Conservation (phyloP, 1,140 invertebrate genomes). For the Drosophila bipectinata region DNA sequence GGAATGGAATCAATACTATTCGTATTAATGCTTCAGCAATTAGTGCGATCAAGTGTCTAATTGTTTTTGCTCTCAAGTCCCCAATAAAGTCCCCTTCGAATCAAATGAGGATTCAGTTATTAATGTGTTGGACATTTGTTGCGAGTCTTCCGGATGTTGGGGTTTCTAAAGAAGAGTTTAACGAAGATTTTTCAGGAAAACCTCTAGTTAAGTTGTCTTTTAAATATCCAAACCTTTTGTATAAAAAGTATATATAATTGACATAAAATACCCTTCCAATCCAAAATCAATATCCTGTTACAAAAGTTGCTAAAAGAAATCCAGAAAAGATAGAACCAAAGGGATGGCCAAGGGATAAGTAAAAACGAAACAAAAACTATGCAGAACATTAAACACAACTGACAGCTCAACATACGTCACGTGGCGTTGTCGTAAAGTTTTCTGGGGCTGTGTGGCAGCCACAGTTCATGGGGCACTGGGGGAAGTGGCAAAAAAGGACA, state of each 20-base stretch:
- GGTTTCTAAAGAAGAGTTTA: too few species aligned
- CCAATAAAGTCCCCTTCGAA: conserved; percentile 41
- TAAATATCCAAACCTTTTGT: background rate
- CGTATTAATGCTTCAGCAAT: conserved; percentile 68
- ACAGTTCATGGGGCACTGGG: conserved; percentile 17
- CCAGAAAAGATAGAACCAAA: conserved; percentile 8
- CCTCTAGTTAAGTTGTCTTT: background rate
- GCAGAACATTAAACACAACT: conserved; percentile 80
- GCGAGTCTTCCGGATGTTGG: background rate
- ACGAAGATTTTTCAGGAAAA: background rate
- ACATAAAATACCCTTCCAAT: background rate
- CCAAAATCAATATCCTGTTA: background rate
- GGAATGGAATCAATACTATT: conserved; percentile 47
- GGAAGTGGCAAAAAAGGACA: background rate
- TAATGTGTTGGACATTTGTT: conserved; percentile 52
- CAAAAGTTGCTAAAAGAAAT: conserved; percentile 11
- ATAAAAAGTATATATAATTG: background rate
- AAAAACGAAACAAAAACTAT: conserved; percentile 41
- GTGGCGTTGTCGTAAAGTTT: conserved; percentile 77
- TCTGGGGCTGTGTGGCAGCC: conserved; percentile 45
- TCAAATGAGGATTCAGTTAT: conserved; percentile 58
- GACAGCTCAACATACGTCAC: conserved; percentile 79
- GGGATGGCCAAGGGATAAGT: conserved; percentile 5
- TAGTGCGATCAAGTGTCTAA: conserved; percentile 71
- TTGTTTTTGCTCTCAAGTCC: conserved; percentile 55